A percentile compares a stretch with the other conserved stretches of the same genome.
Conservation (phyloP, 2,888 invertebrate species). For the Hermaeophaga mercurialis region DNA sequence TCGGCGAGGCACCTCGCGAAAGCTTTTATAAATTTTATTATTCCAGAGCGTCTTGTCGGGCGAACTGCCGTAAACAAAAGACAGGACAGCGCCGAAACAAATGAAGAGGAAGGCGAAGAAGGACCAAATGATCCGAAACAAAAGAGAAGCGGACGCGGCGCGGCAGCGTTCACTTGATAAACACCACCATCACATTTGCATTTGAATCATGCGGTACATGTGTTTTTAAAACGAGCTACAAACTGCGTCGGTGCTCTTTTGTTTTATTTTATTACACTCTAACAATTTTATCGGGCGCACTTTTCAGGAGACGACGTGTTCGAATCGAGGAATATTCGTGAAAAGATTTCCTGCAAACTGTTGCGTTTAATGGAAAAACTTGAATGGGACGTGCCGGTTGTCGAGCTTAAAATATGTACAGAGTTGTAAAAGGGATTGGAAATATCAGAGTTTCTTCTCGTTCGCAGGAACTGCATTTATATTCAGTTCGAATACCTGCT, state of each 20-base stretch:
- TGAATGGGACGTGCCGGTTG: conserved; percentile 1
- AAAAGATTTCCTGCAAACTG: conserved; percentile 15
- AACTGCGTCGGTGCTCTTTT: conserved; percentile 28
- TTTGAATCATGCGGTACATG: conserved; percentile 55
- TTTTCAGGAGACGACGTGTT: conserved; percentile 24
- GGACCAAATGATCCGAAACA: conserved; percentile 57
- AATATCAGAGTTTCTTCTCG: no score
- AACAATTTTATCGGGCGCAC: conserved; percentile 30
- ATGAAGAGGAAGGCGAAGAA: conserved; percentile 57
- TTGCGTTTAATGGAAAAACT: conserved; percentile 14
- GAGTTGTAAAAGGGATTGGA: background rate
- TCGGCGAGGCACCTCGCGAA: conserved; percentile 1
- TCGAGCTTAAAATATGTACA: background rate
- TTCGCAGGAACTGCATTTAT: no score
- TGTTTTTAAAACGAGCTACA: conserved; percentile 43
- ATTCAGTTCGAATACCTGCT: no score
- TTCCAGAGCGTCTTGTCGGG: conserved; percentile 40
- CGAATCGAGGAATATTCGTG: conserved; percentile 20
- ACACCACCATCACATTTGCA: conserved; percentile 57
- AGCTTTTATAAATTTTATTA: conserved; percentile 42
- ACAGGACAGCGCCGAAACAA: conserved; percentile 50
- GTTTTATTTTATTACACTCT: conserved; percentile 30
- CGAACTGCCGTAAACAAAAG: conserved; percentile 47
- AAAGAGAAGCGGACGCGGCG: conserved; percentile 52
- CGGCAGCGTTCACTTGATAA: conserved; percentile 54